Conservation (phyloP, 2,113 vertebrate genomes). For the Gymnogyps californianus region DNA sequence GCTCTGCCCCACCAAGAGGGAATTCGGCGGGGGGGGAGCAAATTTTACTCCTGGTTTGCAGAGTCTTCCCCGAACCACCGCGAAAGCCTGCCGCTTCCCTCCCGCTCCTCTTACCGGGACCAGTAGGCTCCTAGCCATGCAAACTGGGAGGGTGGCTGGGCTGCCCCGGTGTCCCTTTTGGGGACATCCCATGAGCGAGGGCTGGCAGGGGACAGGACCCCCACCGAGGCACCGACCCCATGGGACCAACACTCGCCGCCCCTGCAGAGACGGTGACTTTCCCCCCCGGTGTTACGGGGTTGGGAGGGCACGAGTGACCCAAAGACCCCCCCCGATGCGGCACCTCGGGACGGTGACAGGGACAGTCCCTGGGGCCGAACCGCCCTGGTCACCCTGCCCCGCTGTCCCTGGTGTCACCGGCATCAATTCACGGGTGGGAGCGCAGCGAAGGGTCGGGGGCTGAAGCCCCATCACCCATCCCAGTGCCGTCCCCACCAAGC, state of each 20-base stretch:
- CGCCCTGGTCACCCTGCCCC: accelerated
- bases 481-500: not conserved
- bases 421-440: not conserved
- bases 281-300: accelerated
- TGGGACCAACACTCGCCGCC: accelerated
- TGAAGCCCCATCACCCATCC: not conserved
- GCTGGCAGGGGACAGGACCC: not conserved
- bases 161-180: not conserved
- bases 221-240: accelerated
- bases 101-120: not conserved
- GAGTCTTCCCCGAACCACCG: accelerated
- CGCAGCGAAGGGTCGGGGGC: not conserved
- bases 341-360: accelerated
- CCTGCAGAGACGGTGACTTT: accelerated
- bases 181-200: not conserved
- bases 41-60: not conserved
- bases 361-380: not conserved
- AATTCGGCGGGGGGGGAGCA: not conserved
- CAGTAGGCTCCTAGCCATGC: not conserved
- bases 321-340: accelerated
- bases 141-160: not conserved
- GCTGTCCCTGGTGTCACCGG: not conserved
- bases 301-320: not conserved
- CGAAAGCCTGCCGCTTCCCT: accelerated
- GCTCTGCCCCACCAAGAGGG: accelerated